Evolutionary conservation across 2,888 invertebrate species (phyloP).

Genomic region (Autographa gamma): DNA sequence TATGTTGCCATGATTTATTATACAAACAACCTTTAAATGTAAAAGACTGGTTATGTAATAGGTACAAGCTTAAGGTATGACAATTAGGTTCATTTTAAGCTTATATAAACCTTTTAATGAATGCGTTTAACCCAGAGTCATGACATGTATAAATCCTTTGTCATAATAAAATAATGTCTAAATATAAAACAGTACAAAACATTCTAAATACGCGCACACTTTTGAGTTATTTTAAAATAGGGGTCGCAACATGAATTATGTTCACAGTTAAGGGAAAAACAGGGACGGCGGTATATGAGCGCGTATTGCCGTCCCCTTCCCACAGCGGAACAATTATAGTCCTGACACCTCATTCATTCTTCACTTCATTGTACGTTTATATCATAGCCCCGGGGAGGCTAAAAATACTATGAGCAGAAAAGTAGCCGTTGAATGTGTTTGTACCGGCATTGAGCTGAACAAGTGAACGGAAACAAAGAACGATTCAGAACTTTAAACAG

Average conservation of each 20-base stretch:
- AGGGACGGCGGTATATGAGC: conserved; percentile 15
- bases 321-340: conserved; percentile 55
- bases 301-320: conserved; percentile 10
- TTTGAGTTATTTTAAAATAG: conserved; percentile 51
- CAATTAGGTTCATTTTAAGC: background rate
- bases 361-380: conserved; percentile 35
- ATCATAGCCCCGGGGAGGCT: conserved; percentile 23
- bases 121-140: background rate
- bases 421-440: conserved; percentile 42
- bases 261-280: conserved; percentile 18
- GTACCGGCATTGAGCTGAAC: conserved; percentile 23
- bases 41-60: background rate
- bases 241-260: conserved; percentile 40
- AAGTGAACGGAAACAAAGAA: conserved; percentile 19
- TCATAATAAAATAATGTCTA: background rate
- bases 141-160: conserved; percentile 3
- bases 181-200: conserved; percentile 16
- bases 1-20: background rate
- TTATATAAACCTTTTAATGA: conserved; percentile 4
- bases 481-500: conserved; percentile 24
- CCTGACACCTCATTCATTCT: conserved; percentile 52
- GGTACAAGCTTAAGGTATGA: background rate
- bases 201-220: conserved; percentile 21
- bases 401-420: conserved; percentile 47
- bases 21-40: background rate